Base-by-base conservation (phyloP, 2,888 invertebrate genomes). In the Agrotis puta region DNA sequence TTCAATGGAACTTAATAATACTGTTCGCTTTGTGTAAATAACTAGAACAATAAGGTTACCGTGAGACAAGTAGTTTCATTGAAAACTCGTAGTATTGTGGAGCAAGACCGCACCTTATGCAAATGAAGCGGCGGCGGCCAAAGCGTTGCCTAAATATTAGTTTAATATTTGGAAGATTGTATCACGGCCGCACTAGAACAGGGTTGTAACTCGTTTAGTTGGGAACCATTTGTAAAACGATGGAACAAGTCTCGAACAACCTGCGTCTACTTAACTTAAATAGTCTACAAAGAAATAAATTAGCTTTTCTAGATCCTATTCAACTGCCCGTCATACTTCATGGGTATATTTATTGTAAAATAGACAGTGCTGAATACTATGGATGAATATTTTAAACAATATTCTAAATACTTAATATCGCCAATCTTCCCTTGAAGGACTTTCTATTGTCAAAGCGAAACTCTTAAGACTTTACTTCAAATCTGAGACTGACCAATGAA, bases 81-180 rank as follows among this genome's bases (percentile, higher is more conserved):
- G 70, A 70, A 82, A 83, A 68, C 53, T 64, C 58, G 39, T 70
- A 72, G 70, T 79, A 62, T 56, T 68, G 73, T 85, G 78, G 82
- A 86, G 84, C 77, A 90, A 88, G 90, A 93, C 89, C 91, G 90
- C 91, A 89, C 94, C 93, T 94, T 94, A 96, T 96, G 94, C 92
- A 95, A 95, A 95, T 95, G 94, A 95, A 92, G 94, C 95, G 95
- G 95, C 95, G 88, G 87, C 88, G 88, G 90, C 93, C 95, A 96
- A 96, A 96, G 95, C 94, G 94, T 95, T 96, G 94, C 95, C 96
- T 95, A 96, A 95, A 96, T 96, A 96, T 96, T 95, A 95, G 95
- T 95, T 95, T 95, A 95, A 95, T 95, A 94, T 95, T 95, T 94
- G 90, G 91, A 86, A 94, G 95, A 95, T 96, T 90, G 91, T 94